A percentile compares a stretch with the other conserved stretches of the same genome.
Conservation (phyloP, 1,140 invertebrate genomes). For the Lanistes nyassanus region DNA sequence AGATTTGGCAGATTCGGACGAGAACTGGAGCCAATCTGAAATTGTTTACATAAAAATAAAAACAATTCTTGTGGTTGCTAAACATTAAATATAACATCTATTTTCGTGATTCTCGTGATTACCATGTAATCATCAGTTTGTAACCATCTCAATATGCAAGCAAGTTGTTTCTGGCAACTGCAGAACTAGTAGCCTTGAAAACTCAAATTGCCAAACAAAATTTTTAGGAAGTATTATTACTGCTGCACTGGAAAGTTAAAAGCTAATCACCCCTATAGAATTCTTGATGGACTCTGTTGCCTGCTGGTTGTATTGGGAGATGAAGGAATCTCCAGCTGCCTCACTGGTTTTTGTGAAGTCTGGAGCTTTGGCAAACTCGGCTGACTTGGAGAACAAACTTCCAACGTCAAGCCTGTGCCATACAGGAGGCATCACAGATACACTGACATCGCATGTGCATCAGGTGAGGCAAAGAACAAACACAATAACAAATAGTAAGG, state of each 20-base stretch:
- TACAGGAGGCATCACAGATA: no score
- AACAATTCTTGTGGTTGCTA: neutral
- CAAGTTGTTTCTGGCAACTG: neutral
- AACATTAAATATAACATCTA: no score
- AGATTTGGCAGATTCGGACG: constrained; percentile 27
- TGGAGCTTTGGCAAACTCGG: constrained; percentile 36
- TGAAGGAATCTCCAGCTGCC: constrained; percentile 50
- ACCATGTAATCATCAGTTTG: no score
- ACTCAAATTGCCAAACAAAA: neutral
- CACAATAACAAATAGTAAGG: no score
- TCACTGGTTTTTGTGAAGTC: constrained; percentile 38
- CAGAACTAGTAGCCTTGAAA: neutral
- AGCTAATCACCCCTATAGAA: constrained; percentile 69
- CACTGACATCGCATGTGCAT: no score
- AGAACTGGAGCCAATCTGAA: constrained; percentile 45
- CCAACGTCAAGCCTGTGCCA: constrained; percentile 57
- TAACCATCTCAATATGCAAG: no score
- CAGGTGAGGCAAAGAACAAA: no score
- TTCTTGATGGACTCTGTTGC: constrained; percentile 74
- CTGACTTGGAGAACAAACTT: constrained; percentile 59
- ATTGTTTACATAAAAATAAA: constrained; percentile 10
- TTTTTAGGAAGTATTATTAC: neutral
- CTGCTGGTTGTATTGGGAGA: constrained; percentile 69
- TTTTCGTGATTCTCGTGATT: no score
- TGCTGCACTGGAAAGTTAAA: constrained; percentile 10